Conservation (phyloP, 23 tunicate species). For the Ciona savignyi region DNA sequence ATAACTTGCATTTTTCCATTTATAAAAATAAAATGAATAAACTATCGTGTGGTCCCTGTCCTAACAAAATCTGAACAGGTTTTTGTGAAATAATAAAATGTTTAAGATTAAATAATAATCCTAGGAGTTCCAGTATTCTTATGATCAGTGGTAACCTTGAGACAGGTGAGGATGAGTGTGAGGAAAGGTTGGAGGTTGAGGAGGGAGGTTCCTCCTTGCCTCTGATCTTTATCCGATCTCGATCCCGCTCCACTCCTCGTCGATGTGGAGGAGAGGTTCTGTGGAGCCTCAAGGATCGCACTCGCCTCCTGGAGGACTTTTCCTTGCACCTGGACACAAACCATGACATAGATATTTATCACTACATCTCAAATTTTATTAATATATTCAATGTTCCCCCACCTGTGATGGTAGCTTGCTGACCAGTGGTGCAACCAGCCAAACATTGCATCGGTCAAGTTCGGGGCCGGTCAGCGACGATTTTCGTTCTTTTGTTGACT, state of each 20-base stretch:
- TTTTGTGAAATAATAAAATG: too few relatives aligned
- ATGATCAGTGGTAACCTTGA: constrained; percentile 30
- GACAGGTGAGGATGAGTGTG: constrained; percentile 73
- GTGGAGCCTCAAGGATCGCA: constrained; percentile 54
- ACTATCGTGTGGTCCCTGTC: too few relatives aligned
- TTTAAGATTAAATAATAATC: too few relatives aligned
- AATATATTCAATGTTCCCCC: background rate
- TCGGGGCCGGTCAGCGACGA: constrained; percentile 24
- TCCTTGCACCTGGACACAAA: constrained; percentile 66
- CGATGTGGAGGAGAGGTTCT: constrained; percentile 27
- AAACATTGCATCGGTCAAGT: constrained; percentile 64
- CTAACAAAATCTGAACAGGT: too few relatives aligned
- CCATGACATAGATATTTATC: too few relatives aligned
- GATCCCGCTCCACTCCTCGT: constrained; percentile 14
- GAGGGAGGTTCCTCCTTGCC: constrained; percentile 25
- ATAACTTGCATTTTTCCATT: too few relatives aligned
- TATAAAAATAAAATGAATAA: too few relatives aligned
- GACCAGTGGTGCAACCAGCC: constrained; percentile 84
- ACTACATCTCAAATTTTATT: too few relatives aligned
- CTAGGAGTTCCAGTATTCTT: too few relatives aligned
- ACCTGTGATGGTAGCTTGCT: constrained; percentile 74
- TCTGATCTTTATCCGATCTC: constrained; percentile 14
- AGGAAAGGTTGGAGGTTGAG: constrained; percentile 87
- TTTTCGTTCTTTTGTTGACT: constrained; percentile 41
- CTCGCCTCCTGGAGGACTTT: constrained; percentile 77